Base-by-base conservation (phyloP, 1,140 invertebrate genomes). In the Microplitis mediator region DNA sequence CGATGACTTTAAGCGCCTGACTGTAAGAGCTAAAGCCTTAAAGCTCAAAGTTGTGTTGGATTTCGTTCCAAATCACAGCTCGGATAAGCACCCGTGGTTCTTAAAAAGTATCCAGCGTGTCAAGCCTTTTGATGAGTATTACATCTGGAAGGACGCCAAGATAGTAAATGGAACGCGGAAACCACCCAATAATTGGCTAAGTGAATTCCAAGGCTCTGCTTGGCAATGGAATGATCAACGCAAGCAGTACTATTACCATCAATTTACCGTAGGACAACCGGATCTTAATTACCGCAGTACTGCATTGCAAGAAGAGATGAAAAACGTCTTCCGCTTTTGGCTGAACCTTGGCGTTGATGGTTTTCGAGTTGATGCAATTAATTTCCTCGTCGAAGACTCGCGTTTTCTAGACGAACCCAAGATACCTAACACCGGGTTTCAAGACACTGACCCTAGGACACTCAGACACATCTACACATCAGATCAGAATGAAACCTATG, bases 11-110 rank as follows among this genome's bases (percentile, higher is more conserved):
- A 80, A 86, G 9, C 71, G 80, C 1, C 80, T 90, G 2, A 72
- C 86, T 8, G 39, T 58, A 32, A 74, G 74, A 73, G 71, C 74
- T 6, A 76, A 80, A 73, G 32, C 51, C 6, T 36, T 78, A 0
- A 89, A 89, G 61, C 84, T 92, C 3, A 89, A 90, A 69, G 77
- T 93, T 31, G 84, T 93, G 14, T 76, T 93, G 75, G 92, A 93
- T 76, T 93, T 96, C 78, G 92, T 95, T 6, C 90, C 94, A 5
- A 93, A 95, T 80, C 92, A 94, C 76, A 90, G 93, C 2, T 93
- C 93, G 74, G 86, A 90, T 67, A 79, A 90, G 63, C 91, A 91
- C 74, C 88, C 90, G 60, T 94, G 93, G 93, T 95, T 95, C 78
- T 73, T 81, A 54, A 88, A 90, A 63, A 93, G 91, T 4, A 78